Conservation (phyloP, 1,140 invertebrate genomes). For the Drosophila pectinifera region DNA sequence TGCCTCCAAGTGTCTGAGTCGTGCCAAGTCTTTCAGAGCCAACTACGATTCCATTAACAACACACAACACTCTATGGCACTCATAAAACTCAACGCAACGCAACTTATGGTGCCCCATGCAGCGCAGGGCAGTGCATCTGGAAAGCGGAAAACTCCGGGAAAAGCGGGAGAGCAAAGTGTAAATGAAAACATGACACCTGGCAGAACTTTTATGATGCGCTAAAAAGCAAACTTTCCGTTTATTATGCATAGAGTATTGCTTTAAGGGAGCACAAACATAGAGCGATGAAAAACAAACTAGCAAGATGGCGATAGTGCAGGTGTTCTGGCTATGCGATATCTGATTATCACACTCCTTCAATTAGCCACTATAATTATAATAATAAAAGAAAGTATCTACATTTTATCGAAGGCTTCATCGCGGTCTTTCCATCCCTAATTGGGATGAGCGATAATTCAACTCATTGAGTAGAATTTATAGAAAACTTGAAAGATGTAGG, state of each 20-base stretch:
- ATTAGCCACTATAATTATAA: not conserved
- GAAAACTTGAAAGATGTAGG: too few relatives aligned
- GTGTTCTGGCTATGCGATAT: conserved; percentile 14
- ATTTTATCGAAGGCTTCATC: not conserved
- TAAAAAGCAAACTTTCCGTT: conserved; percentile 72
- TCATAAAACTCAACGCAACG: conserved; percentile 46
- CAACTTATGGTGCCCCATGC: conserved; percentile 26
- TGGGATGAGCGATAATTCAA: not conserved
- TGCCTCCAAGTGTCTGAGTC: conserved; percentile 50
- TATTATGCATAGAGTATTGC: conserved; percentile 60
- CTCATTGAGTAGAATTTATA: too few relatives aligned
- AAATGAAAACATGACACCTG: conserved; percentile 83
- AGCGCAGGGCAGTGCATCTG: conserved; percentile 36
- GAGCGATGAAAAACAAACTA: conserved; percentile 9
- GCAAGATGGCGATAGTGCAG: conserved; percentile 14
- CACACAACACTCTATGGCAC: conserved; percentile 29
- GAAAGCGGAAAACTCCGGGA: conserved; percentile 11
- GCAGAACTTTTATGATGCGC: conserved; percentile 71
- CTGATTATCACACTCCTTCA: not conserved
- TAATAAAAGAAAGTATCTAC: not conserved
- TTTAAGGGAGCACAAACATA: conserved; percentile 17
- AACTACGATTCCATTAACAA: conserved; percentile 47
- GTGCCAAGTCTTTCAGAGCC: conserved; percentile 46
- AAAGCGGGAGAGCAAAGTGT: conserved; percentile 62
- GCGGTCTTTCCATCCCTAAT: not conserved